Conservation (phyloP, 2,888 invertebrate species). For the Cyrtodaria siliqua region DNA sequence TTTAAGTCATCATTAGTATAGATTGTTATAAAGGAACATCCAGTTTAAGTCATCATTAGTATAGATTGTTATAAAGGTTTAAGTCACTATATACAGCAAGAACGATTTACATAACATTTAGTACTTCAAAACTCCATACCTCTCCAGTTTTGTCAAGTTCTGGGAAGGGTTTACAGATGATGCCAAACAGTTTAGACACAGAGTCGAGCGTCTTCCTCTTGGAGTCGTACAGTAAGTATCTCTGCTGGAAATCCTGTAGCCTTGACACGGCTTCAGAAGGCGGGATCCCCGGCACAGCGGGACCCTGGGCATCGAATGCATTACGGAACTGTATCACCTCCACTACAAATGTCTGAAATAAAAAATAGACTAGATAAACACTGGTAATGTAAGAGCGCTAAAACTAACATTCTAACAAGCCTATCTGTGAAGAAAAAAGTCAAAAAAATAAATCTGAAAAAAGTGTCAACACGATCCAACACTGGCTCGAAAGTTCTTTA, state of each 20-base stretch:
- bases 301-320: constrained; percentile 86
- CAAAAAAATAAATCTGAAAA: no score
- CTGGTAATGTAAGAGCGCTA: no score
- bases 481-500: no score
- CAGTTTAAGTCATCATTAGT: no score
- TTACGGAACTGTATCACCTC: constrained; percentile 86
- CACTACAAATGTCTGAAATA: constrained; percentile 85
- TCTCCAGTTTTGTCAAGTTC: constrained; percentile 86
- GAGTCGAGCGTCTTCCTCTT: constrained; percentile 85
- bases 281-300: constrained; percentile 84
- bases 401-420: no score
- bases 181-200: constrained; percentile 85
- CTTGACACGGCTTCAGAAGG: constrained; percentile 84
- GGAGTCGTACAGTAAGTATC: constrained; percentile 82
- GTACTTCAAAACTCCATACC: constrained; percentile 71
- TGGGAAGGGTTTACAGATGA: constrained; percentile 84
- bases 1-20: no score
- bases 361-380: no score
- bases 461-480: no score
- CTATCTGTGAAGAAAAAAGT: no score
- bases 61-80: no score
- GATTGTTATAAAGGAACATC: no score
- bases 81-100: no score
- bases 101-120: neutral
- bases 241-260: constrained; percentile 84